These are phyloP conservation scores for Betta splendens DNA, from an alignment of 2,797 vertebrate genomes.

Conservation along the genomic window DNA sequence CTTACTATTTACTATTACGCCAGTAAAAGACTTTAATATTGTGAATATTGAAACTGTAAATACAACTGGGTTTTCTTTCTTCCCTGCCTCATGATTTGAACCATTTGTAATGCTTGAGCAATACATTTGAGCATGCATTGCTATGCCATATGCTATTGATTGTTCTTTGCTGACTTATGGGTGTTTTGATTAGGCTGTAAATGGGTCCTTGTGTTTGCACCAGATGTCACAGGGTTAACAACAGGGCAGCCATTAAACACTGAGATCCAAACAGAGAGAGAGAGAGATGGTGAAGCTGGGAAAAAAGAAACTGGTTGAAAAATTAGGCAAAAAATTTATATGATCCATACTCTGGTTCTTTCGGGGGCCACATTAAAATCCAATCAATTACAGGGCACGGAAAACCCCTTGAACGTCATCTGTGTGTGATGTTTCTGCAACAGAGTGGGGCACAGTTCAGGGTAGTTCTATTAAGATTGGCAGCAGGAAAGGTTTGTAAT, in stretches of 20 bases:
- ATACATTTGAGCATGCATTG: not conserved
- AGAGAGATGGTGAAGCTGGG: not conserved
- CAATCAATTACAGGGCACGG: constrained; percentile 48
- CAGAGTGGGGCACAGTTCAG: constrained; percentile 31
- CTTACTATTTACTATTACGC: too few species aligned
- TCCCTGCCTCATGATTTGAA: not conserved
- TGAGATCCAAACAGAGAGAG: constrained; percentile 38
- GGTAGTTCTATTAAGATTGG: constrained; percentile 62
- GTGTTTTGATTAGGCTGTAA: constrained; percentile 68
- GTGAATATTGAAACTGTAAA: not conserved
- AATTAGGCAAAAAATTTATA: constrained; percentile 54
- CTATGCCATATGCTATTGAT: constrained; percentile 47
- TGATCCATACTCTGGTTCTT: constrained; percentile 48
- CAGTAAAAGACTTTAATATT: not conserved
- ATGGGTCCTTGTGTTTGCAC: constrained; percentile 64
- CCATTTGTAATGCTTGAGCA: too few species aligned
- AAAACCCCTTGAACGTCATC: constrained; percentile 31
- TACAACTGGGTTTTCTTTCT: not conserved
- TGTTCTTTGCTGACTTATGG: constrained; percentile 45
- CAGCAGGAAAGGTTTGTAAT: constrained; percentile 70
- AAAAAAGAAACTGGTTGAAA: constrained; percentile 9
- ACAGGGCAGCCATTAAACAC: constrained; percentile 64
- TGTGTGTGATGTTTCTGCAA: constrained; percentile 8
- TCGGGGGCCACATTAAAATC: constrained; percentile 63
- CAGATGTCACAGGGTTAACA: constrained; percentile 76